Conservation (phyloP, 2,888 invertebrate species). For the Dione vanillae region DNA sequence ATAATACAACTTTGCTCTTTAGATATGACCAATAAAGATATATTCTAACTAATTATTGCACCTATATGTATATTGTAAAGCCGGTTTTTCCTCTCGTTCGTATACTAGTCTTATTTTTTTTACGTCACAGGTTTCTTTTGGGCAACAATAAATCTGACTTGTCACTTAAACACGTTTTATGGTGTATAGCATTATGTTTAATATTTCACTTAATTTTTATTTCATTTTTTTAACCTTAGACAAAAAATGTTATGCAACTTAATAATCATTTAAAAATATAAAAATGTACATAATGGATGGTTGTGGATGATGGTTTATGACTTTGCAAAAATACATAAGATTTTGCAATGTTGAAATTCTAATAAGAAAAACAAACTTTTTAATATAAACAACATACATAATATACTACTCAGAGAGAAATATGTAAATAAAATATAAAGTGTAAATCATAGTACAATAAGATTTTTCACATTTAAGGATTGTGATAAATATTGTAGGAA, state of each 20-base stretch:
- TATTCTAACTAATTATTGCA: neutral
- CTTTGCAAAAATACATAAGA: neutral
- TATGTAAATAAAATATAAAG: no score
- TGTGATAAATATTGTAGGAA: no score
- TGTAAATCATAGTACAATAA: no score
- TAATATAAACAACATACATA: no score
- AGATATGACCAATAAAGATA: neutral
- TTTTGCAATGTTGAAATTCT: no score
- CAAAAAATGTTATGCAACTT: neutral
- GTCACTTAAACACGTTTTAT: slow-evolving; percentile 1
- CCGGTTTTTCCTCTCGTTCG: neutral
- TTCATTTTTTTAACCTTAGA: neutral
- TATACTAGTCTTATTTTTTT: slow-evolving; percentile 8
- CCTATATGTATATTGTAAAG: neutral
- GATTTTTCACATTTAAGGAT: no score
- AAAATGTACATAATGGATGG: neutral
- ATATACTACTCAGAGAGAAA: no score
- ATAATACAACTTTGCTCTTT: no score
- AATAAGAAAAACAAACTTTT: no score
- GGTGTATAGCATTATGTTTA: neutral
- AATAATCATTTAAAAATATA: neutral
- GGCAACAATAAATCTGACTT: neutral
- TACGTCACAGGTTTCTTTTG: neutral
- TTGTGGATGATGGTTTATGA: no score
- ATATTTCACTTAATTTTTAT: neutral